Percentiles rank a stretch among this genome's conserved stretches.
phyloP scores from a whole-genome alignment of 2,113 vertebrate species.

The Tylochromis polylepis region DNA sequence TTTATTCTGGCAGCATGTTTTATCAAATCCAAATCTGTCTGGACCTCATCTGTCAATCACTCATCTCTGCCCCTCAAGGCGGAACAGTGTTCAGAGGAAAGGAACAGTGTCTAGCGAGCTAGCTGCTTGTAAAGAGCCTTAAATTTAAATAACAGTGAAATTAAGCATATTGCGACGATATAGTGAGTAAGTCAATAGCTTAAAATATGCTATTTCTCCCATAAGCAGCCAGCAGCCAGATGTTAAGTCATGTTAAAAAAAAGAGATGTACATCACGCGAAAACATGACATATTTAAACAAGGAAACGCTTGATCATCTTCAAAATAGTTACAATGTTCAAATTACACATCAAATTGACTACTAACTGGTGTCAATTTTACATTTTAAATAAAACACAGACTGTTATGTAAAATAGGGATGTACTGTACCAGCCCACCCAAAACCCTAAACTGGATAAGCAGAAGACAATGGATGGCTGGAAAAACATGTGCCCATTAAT shows the following conservation, averaged over 20 bases:
- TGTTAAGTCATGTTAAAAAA: neutral
- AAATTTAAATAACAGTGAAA: neutral
- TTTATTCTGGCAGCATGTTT: neutral
- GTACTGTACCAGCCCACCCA: neutral
- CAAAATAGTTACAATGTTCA: neutral
- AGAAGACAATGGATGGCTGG: neutral
- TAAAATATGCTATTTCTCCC: neutral
- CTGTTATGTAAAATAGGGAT: too few species aligned
- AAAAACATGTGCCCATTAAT: neutral
- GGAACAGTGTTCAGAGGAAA: neutral
- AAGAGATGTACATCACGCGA: neutral
- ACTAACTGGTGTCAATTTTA: neutral
- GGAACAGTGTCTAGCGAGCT: neutral
- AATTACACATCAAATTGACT: neutral
- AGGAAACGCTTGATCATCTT: neutral
- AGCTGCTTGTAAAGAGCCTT: neutral
- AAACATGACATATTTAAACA: accelerated
- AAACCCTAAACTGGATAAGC: neutral
- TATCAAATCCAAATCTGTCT: neutral
- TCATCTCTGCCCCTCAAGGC: neutral
- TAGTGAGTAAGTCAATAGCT: neutral
- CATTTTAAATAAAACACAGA: neutral
- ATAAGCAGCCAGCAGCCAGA: neutral
- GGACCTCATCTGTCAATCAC: neutral
- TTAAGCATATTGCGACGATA: neutral